Evolutionary conservation across 1,140 invertebrate genomes (phyloP).

Genomic region (Neodiprion pinetum): DNA sequence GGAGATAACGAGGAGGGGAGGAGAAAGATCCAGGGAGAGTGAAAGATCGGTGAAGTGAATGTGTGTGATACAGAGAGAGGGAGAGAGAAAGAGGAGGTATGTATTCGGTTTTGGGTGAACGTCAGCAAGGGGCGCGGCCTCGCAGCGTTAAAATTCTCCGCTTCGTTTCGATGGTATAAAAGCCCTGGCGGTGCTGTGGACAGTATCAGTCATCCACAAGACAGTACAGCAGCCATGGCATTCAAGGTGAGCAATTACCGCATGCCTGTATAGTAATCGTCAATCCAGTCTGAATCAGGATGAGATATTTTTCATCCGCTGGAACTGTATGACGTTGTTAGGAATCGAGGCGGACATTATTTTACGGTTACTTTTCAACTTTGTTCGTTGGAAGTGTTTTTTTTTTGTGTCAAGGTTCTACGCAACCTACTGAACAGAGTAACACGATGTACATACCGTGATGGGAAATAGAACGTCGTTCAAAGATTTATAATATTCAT

Average conservation of each 20-base stretch:
- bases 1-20: not conserved
- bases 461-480: too few species aligned
- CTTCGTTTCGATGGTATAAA: not conserved
- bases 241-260: slow-evolving; percentile 18
- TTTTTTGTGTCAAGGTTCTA: too few species aligned
- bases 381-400: too few species aligned
- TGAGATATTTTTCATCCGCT: too few species aligned
- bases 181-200: not conserved
- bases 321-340: too few species aligned
- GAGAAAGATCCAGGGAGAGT: not conserved
- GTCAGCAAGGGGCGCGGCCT: not conserved
- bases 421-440: too few species aligned
- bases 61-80: not conserved
- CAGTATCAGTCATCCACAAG: slow-evolving; percentile 21
- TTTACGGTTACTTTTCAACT: too few species aligned
- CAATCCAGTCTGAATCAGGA: too few species aligned
- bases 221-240: slow-evolving; percentile 23
- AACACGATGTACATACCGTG: too few species aligned
- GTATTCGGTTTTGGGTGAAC: not conserved
- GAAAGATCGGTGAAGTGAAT: not conserved
- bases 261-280: too few species aligned
- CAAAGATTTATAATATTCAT: too few species aligned
- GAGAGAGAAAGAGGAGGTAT: not conserved
- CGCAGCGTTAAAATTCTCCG: not conserved
- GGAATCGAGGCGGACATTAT: too few species aligned